Evolutionary conservation across 2,113 vertebrate species (phyloP).

Genomic region (Columba janthina): DNA sequence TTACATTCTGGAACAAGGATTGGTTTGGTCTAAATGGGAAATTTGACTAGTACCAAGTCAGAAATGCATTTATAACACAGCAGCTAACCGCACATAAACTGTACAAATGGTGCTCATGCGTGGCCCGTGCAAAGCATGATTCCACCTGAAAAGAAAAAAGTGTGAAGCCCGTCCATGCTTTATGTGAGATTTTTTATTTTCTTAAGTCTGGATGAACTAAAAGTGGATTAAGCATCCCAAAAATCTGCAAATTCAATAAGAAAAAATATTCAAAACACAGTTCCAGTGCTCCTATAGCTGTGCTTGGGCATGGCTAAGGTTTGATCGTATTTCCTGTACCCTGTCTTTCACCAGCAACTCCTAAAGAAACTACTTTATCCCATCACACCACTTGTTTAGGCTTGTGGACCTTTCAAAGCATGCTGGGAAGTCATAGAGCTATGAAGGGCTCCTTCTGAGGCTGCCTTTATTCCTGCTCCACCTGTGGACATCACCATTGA

Average conservation of each 20-base stretch:
- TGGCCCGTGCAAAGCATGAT: neutral
- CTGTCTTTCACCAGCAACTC: neutral
- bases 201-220: neutral
- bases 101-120: too few relatives aligned
- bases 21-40: neutral
- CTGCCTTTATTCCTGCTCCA: neutral
- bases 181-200: neutral
- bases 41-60: neutral
- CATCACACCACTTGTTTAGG: neutral
- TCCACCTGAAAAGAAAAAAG: neutral
- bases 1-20: neutral
- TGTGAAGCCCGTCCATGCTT: neutral
- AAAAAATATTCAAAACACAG: neutral
- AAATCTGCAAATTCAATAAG: neutral
- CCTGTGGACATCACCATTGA: fast-evolving
- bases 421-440: neutral
- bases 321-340: neutral
- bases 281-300: neutral
- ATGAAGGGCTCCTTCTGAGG: neutral
- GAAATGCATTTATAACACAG: neutral
- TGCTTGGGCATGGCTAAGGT: neutral
- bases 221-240: neutral
- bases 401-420: neutral
- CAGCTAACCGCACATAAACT: neutral
- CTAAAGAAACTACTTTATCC: neutral